Evolutionary conservation across 2,113 vertebrate species (phyloP), one percentile per base, ranked within the genome.

Genomic region (Geococcyx californianus): DNA sequence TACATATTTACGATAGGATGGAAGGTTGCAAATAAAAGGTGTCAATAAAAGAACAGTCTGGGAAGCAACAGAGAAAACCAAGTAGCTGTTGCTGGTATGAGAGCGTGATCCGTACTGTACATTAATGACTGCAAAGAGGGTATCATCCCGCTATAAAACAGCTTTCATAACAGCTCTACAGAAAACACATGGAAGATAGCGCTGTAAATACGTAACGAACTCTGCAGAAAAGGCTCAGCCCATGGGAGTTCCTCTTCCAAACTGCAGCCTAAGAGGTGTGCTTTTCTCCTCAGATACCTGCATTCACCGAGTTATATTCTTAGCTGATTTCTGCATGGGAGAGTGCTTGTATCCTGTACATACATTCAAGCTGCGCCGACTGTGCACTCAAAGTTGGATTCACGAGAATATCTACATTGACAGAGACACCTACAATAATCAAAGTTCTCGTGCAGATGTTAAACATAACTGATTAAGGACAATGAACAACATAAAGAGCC

Each of bases 41-140:
- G 56, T 90, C 91, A 75, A 76, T 91, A 93, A 89, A 95, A 93
- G 45, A 51, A 75, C 40, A 59, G 59, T 49, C 13, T 31, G 75
- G 68, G 92, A 56, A 91, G 52, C 62, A 94, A 55, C 2, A 80
- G 88, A n/a, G 92, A 68, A 47, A 45, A 26, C 4, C 3, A 7
- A 55, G 36, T 38, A 67, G 11, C 4, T 3, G 4, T 11, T 44
- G 47, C 67, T 62, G 19, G 13, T 68, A n/a, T 0, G 0, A 69
- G 51, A 67, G 31, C 8, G 3, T 6, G 15, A 72, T 49, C 44
- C 36, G 5, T 49, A 8, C 45, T 33, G 14, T 15, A 36, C 34
- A 21, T 26, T 25, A 49, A 49, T n/a, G 24, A 16, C 69, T 52
- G 18, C 7, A 31, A 64, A 45, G 34, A 82, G 8, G 19, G 16